phyloP scores from a whole-genome alignment of 2,888 invertebrate species.

The Branchipolynoe longqiensis region DNA sequence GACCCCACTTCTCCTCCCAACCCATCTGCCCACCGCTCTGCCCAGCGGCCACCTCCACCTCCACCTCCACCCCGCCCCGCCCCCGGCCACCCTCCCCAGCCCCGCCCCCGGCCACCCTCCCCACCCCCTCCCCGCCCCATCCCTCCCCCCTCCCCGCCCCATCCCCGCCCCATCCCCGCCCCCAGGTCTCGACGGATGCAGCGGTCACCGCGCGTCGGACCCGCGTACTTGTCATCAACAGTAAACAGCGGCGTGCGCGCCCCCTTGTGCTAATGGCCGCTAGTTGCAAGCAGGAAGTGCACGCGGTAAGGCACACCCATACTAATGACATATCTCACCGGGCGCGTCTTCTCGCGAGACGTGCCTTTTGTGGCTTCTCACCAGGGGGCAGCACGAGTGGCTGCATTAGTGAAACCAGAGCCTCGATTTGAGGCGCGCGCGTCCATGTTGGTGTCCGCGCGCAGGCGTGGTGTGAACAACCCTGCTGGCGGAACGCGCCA shows the following conservation, averaged over 20 bases:
- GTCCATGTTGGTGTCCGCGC: slow-evolving; percentile 5
- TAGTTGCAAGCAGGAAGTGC: not conserved
- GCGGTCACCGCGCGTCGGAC: not conserved
- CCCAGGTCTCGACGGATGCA: not conserved
- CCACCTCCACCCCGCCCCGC: too few relatives aligned
- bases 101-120: too few relatives aligned
- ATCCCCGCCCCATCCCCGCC: too few relatives aligned
- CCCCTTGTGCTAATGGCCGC: not conserved
- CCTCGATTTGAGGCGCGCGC: not conserved
- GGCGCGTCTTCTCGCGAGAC: not conserved
- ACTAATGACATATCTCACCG: slow-evolving; percentile 19
- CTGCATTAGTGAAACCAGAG: slow-evolving; percentile 31
- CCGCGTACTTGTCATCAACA: not conserved
- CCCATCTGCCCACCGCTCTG: too few relatives aligned
- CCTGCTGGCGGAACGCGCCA: slow-evolving; percentile 17
- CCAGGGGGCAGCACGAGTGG: slow-evolving; percentile 35
- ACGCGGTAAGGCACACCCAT: slow-evolving; percentile 19
- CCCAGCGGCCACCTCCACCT: not conserved
- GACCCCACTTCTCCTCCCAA: too few relatives aligned
- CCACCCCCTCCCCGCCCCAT: too few relatives aligned
- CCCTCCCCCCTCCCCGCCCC: too few relatives aligned
- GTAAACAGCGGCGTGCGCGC: not conserved
- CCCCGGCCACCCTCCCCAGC: too few relatives aligned
- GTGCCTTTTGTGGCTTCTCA: not conserved
- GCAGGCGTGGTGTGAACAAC: not conserved